phyloP scores from a whole-genome alignment of 1,140 invertebrate genomes.

The Meloidogyne floridensis region DNA sequence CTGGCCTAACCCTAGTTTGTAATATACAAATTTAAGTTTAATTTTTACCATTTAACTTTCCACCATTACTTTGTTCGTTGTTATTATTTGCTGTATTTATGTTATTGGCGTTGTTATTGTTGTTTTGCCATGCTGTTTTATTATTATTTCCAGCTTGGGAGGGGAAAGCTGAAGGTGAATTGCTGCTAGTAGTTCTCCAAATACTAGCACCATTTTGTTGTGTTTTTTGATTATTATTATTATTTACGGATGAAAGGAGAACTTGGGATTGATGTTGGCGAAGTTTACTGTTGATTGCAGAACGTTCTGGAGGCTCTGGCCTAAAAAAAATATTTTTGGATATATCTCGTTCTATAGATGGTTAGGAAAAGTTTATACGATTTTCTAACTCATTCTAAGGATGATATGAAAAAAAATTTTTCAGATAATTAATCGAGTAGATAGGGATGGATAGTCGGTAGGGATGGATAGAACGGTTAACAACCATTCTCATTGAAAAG shows the following conservation, averaged over 20 bases:
- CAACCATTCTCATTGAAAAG: too few species aligned
- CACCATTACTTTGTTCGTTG: background rate
- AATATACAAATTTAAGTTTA: too few species aligned
- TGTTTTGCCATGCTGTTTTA: background rate
- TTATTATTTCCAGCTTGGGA: background rate
- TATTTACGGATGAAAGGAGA: background rate
- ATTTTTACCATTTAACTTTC: background rate
- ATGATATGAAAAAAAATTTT: too few species aligned
- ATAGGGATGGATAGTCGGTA: too few species aligned
- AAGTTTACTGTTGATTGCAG: background rate
- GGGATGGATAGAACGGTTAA: too few species aligned
- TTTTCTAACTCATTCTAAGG: too few species aligned
- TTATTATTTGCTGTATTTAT: background rate
- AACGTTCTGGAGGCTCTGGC: background rate
- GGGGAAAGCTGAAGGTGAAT: background rate
- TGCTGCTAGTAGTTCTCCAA: background rate
- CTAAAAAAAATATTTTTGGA: too few species aligned
- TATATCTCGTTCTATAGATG: too few species aligned
- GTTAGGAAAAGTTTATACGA: too few species aligned
- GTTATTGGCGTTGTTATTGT: too few species aligned
- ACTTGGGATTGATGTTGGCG: background rate
- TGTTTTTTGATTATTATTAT: background rate
- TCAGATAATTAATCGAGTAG: too few species aligned
- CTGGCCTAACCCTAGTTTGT: too few species aligned
- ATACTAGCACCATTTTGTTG: background rate